Conservation (phyloP, 2,888 invertebrate species). For the Chrysopilus asiliformis region DNA sequence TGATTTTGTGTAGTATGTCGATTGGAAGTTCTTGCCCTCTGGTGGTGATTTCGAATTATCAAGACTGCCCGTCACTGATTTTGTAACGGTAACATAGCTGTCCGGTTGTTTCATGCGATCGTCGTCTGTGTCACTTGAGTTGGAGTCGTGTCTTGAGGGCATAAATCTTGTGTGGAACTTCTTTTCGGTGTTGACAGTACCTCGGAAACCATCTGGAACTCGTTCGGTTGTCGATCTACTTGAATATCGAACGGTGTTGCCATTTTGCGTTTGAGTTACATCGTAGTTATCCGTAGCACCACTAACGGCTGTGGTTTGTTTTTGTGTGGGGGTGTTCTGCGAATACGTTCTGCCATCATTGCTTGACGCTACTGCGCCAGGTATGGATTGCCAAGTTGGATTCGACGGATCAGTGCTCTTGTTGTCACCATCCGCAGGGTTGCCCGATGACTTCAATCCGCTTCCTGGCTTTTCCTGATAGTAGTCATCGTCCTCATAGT, state of each 20-base stretch:
- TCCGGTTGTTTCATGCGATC: conserved; percentile 39
- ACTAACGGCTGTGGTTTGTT: conserved; percentile 25
- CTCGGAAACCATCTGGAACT: conserved; percentile 33
- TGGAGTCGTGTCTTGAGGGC: conserved; percentile 18
- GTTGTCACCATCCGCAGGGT: conserved; percentile 11
- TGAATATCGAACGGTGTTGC: conserved; percentile 18
- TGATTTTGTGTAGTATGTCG: conserved; percentile 73
- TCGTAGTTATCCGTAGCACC: conserved; percentile 21
- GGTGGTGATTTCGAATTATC: conserved; percentile 43
- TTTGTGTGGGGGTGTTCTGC: conserved; percentile 27
- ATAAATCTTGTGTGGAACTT: conserved; percentile 33
- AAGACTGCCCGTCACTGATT: conserved; percentile 62
- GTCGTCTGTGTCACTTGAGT: conserved; percentile 23
- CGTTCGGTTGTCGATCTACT: conserved; percentile 27
- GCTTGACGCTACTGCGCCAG: background rate
- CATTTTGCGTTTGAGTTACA: conserved; percentile 33
- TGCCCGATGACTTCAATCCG: conserved; percentile 23
- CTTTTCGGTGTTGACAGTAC: conserved; percentile 33
- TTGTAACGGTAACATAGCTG: conserved; percentile 64
- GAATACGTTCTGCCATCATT: conserved; percentile 19
- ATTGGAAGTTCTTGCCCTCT: conserved; percentile 58
- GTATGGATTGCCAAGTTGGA: conserved; percentile 6
- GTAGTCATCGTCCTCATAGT: conserved; percentile 45
- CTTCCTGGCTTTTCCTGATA: conserved; percentile 36
- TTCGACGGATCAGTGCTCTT: background rate